Evolutionary conservation across 1,140 invertebrate species (phyloP).

Genomic region (Riptortus pedestris): DNA sequence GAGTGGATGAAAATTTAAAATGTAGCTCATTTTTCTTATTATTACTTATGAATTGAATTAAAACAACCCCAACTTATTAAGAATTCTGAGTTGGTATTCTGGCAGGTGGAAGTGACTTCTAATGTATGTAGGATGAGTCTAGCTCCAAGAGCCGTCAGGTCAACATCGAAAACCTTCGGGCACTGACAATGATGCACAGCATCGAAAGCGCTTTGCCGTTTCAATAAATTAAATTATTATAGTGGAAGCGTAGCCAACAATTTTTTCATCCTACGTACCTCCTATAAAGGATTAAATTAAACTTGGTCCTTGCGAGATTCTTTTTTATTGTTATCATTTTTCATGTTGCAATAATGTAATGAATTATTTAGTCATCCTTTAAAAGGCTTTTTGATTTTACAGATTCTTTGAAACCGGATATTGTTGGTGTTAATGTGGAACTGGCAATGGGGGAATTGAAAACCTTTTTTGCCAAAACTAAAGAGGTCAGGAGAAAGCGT

Average conservation of each 20-base stretch:
- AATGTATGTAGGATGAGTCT: too few relatives aligned
- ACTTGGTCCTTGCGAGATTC: background rate
- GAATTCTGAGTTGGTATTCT: too few relatives aligned
- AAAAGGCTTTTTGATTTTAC: background rate
- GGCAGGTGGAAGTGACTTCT: too few relatives aligned
- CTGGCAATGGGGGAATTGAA: slow-evolving; percentile 35
- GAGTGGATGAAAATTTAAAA: too few relatives aligned
- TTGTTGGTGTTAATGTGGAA: slow-evolving; percentile 17
- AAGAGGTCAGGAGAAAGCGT: slow-evolving; percentile 34
- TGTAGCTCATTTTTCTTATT: too few relatives aligned
- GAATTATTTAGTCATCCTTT: background rate
- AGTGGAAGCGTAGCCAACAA: background rate
- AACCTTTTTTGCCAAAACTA: slow-evolving; percentile 35
- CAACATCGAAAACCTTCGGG: too few relatives aligned
- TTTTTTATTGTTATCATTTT: background rate
- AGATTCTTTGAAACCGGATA: background rate
- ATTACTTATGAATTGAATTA: too few relatives aligned
- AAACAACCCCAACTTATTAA: too few relatives aligned
- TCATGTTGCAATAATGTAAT: background rate
- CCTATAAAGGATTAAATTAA: background rate
- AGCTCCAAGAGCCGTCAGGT: too few relatives aligned
- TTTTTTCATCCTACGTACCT: background rate
- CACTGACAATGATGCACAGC: too few relatives aligned
- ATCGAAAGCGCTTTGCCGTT: too few relatives aligned
- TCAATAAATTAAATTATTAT: too few relatives aligned